Base-by-base conservation (phyloP, 1,140 invertebrate species). In the Neodiprion pinetum region DNA sequence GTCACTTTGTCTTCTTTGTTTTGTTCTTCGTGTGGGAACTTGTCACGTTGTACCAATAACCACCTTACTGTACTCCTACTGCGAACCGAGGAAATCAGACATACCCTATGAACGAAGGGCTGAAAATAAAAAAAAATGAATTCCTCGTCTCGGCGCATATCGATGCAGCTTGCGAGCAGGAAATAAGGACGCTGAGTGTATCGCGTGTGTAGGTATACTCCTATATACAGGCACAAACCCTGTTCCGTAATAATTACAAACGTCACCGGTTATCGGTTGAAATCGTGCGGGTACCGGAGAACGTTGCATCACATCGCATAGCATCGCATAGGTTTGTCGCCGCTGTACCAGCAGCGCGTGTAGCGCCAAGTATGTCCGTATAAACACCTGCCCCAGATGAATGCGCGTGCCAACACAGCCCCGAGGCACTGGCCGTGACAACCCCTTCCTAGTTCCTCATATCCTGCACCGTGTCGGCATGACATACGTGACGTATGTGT, bases 211-310 rank as follows among this genome's bases (percentile, higher is more conserved):
- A 5, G 28, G 5, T 2, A 40, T 40, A 40, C 5, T 3, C 0
- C 28, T 40, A 1, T 40, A 21, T 40, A 40, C 28, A 40, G 28
- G 28, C 28, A 40, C 28, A 40, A 69, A n/a, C 14, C 9, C 21
- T 47, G 68, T 21, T 23, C 47, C 14, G 14, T 23, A 47, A 47
- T 69, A 28, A 86, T 86, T 87, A 87, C 80, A 74, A 77, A 75
- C 80, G 84, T 87, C 83, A 82, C 76, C 80, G 80, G 82, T 84
- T 88, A 88, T 88, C 87, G 53, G 83, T 83, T 75, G 75, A 80
- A 86, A 88, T 88, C 87, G 86, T 88, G 86, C 87, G 87, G 87
- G 87, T 85, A 87, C 81, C 74, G 74, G 11, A 61, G 53, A 17
- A 61, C 50, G 70, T 76, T 79, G 79, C 79, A 76, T 73, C 28